Conservation (phyloP, 1,140 invertebrate genomes). For the silkworm (Bombyx mori) region ASM3026992v2 NC_085133.1:2815001-2815500, state of each 20-base stretch:
- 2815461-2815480: no score
- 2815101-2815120: conserved; percentile 41
- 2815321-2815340: no score
- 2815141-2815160: conserved; percentile 34
- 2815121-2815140: conserved; percentile 38
- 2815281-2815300: not conserved
- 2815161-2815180: conserved; percentile 59
- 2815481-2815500: no score
- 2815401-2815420: no score
- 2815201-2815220: conserved; percentile 22
- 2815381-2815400: no score
- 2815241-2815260: conserved; percentile 62
- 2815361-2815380: no score
- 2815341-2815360: no score
- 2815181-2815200: conserved; percentile 62
- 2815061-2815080: conserved; percentile 47
- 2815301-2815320: conserved; percentile 1
- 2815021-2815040: conserved; percentile 26
- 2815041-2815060: conserved; percentile 8
- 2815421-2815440: no score
- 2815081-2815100: conserved; percentile 23
- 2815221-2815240: conserved; percentile 35
- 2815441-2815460: no score
- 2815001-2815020: conserved; percentile 22
- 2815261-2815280: conserved; percentile 38